Percentiles rank a stretch among this genome's conserved stretches.
phyloP scores from a whole-genome alignment of 2,113 vertebrate genomes.

The Coreoperca whiteheadi region DNA sequence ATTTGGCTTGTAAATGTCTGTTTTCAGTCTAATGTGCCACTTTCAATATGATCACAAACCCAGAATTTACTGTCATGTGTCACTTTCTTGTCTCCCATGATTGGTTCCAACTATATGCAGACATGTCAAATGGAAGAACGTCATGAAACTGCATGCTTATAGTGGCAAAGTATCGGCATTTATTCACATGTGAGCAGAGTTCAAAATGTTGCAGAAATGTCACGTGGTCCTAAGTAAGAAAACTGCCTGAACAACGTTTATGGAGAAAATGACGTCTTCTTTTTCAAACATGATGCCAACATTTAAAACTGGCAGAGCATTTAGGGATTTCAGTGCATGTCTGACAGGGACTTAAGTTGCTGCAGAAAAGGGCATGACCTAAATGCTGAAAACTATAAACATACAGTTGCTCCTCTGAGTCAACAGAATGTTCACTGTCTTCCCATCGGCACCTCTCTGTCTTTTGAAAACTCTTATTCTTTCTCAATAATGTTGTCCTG shows the following conservation, averaged over 20 bases:
- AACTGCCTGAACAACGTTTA: neutral
- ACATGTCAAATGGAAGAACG: neutral
- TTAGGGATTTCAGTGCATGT: conserved; percentile 26
- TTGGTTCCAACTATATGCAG: neutral
- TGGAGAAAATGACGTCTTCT: neutral
- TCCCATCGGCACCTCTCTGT: neutral
- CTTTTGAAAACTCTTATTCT: neutral
- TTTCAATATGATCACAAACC: neutral
- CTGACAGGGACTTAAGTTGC: conserved; percentile 7
- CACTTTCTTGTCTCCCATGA: neutral
- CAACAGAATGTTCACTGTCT: neutral
- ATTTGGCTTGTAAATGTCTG: neutral
- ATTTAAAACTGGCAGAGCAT: conserved; percentile 12
- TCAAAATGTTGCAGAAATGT: conserved; percentile 12
- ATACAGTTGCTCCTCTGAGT: conserved; percentile 25
- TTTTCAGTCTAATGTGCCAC: neutral
- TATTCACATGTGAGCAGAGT: neutral
- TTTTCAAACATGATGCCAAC: conserved; percentile 2
- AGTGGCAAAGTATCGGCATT: neutral
- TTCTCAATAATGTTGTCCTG: neutral
- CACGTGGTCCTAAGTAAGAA: neutral
- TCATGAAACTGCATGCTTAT: neutral
- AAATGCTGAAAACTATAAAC: conserved; percentile 27
- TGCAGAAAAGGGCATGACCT: conserved; percentile 34
- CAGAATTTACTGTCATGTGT: neutral